Evolutionary conservation across 2,888 invertebrate genomes (phyloP), one percentile per base, ranked within the genome.

Genomic region (Phortica okadai): DNA sequence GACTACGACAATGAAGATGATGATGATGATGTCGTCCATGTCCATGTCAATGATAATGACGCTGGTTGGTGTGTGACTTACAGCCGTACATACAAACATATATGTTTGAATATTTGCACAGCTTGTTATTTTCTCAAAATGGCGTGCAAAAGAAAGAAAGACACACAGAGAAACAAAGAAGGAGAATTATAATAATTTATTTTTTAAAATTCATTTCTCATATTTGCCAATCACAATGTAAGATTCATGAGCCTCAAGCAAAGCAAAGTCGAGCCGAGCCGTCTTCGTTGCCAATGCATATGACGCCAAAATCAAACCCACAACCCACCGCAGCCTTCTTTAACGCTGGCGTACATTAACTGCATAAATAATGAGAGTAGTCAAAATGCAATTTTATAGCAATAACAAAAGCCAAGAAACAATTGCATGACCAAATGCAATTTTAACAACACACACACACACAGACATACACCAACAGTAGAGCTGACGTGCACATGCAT

Each of bases 401-500:
- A 59, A 73, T 21, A 44, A 59, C 14, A 62, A 45, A 16, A 44
- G 42, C 74, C 33, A 64, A 56, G 45, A 69, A 58, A 74, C 74
- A 76, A 78, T 79, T 73, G 75, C 79, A 78, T 79, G 79, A 70
- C 74, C 79, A 79, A 75, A 76, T 76, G 78, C 62, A 79, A 79
- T 79, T 79, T 78, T 64, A 70, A 66, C 50, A 21, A 4, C 16
- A 44, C 1, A 41, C 42, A 66, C 8, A 42, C 42, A 33, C n/a
- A 25, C n/a, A 11, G n/a, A n/a, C 25, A 25, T 33, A 64, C 70
- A 69, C 6, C 59, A 62, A 58, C n/a, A 50, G 14, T 2, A 33
- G 3, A 33, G 6, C 33, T 64, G 6, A 6, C 50, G 21, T 62
- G 56, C n/a, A 11, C n/a, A 6, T 56, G 16, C 16, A 5, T 8